Base-by-base conservation (phyloP, 2,797 vertebrate genomes). In the Champsocephalus gunnari region DNA sequence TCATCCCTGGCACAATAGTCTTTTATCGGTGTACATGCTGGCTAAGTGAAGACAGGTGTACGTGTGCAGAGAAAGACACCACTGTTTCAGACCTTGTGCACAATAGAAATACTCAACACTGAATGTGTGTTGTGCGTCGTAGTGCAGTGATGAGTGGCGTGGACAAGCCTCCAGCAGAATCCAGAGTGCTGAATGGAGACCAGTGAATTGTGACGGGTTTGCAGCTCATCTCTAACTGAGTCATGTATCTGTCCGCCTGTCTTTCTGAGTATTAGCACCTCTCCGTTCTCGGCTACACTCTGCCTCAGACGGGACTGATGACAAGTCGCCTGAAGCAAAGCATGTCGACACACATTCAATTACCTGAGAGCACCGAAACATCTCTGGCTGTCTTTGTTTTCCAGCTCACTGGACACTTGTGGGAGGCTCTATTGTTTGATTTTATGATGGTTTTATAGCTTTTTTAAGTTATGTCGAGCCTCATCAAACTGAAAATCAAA, bases 121-220 rank as follows among this genome's bases (percentile, higher is more conserved):
- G 63, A 14, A 24, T 64, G 45, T 44, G 49, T 44, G 14, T 51
- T 32, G 32, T 54, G 64, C 16, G 48, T 57, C 28, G 63, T 54
- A 12, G 49, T 45, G 47, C 54, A 14, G 60, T 32, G 66, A 73
- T 87, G 81, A 89, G 57, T 82, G 80, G 51, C 64, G 4, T 55
- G 62, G 21, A 14, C 72, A 59, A 49, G 83, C 89, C 90, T 86
- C 79, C 62, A 77, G 82, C 85, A 79, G 66, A 88, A 81, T 79
- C 73, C 68, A 1, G 55, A 60, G 85, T 80, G 91, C 77, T 91
- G 91, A 93, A 84, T 92, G 88, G 76, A 16, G 56, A 69, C 38
- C 82, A 65, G 76, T 88, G 87, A 84, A 69, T 87, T 84, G 84
- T 91, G 91, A 93, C 79, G 60, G 73, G 66, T 78, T 74, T 76